phyloP scores from a whole-genome alignment of 2,888 invertebrate species.

The Scelioninae gen. 1 region DNA sequence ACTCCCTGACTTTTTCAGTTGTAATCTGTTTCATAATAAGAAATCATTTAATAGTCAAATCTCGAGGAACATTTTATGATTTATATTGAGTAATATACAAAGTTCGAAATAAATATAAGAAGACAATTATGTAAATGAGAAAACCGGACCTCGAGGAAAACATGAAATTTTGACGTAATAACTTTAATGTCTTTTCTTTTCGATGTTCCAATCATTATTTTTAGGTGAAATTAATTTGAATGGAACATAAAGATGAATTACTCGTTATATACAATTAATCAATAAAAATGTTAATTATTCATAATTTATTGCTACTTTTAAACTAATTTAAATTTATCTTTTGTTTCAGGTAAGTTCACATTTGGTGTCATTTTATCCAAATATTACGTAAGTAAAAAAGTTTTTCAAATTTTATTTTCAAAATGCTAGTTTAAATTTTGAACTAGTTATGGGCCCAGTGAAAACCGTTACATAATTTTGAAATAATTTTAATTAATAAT shows the following conservation, averaged over 20 bases:
- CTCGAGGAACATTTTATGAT: constrained; percentile 1
- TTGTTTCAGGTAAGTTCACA: constrained; percentile 11
- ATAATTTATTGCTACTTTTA: not conserved
- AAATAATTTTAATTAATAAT: too few relatives aligned
- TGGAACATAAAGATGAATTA: not conserved
- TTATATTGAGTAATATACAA: constrained; percentile 22
- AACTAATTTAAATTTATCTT: too few relatives aligned
- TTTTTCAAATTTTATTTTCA: too few relatives aligned
- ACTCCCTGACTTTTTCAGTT: not conserved
- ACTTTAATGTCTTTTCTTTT: not conserved
- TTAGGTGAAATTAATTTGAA: not conserved
- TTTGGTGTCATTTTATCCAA: too few relatives aligned
- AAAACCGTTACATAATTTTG: too few relatives aligned
- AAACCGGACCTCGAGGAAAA: constrained; percentile 9
- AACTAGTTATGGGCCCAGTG: too few relatives aligned
- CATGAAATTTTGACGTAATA: constrained; percentile 14
- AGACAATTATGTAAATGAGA: constrained; percentile 26
- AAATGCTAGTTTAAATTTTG: too few relatives aligned
- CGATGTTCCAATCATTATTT: not conserved
- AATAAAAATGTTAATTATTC: too few relatives aligned
- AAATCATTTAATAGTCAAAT: not conserved
- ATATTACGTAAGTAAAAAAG: too few relatives aligned
- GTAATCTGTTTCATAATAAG: not conserved
- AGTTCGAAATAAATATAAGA: not conserved
- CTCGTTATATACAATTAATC: too few relatives aligned